Evolutionary conservation across 2,797 vertebrate genomes (phyloP).

Genomic region (Tapera naevia): DNA sequence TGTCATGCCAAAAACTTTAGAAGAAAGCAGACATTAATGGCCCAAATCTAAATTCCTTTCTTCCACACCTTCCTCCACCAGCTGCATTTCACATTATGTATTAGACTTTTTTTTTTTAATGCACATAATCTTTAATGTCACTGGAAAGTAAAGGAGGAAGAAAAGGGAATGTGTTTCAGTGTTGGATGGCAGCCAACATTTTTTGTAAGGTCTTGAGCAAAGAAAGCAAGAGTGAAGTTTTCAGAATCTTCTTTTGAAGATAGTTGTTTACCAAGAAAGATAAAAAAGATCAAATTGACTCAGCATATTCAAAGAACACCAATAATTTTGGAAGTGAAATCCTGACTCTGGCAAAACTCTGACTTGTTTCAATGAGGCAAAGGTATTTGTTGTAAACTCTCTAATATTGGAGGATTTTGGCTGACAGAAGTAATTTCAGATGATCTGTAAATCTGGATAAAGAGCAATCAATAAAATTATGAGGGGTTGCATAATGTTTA

Average conservation of each 20-base stretch:
- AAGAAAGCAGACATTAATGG: background rate
- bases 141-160: background rate
- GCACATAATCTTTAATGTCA: background rate
- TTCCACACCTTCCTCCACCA: background rate
- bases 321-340: background rate
- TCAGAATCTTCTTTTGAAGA: conserved; percentile 1
- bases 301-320: background rate
- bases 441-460: background rate
- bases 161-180: background rate
- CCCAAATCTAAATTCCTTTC: background rate
- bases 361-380: background rate
- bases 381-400: background rate
- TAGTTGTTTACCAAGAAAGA: background rate
- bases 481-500: background rate
- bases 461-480: background rate
- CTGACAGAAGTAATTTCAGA: background rate
- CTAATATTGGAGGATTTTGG: background rate
- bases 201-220: background rate
- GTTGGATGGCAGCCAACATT: background rate
- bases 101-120: background rate
- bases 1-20: background rate
- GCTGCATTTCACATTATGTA: background rate
- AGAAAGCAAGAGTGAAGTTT: background rate
- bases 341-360: background rate
- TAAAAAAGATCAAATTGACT: background rate